Percentiles rank a stretch among this genome's conserved stretches.
phyloP scores from a whole-genome alignment of 1,140 invertebrate species.

The Aphelenchoides fujianensis region DNA sequence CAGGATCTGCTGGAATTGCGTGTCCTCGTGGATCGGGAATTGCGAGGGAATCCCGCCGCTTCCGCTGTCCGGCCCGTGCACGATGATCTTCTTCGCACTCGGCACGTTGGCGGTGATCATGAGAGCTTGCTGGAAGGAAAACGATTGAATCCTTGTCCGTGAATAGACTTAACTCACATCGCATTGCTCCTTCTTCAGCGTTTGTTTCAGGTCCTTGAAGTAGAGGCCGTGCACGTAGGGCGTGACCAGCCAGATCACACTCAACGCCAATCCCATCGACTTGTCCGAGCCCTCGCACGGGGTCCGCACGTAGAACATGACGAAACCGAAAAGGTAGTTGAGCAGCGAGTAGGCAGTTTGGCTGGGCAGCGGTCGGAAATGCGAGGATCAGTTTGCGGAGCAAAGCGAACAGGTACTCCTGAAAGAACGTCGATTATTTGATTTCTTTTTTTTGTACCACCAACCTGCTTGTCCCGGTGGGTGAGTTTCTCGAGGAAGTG shows the following conservation, averaged over 20 bases:
- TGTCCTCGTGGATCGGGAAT: slow-evolving; percentile 97
- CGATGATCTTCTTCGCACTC: slow-evolving; percentile 96
- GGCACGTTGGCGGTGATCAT: slow-evolving; percentile 96
- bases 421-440: slow-evolving; percentile 27
- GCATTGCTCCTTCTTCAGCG: slow-evolving; percentile 95
- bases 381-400: slow-evolving; percentile 86
- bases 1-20: slow-evolving; percentile 90
- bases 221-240: slow-evolving; percentile 94
- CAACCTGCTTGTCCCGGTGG: slow-evolving; percentile 78
- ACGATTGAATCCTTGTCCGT: slow-evolving; percentile 2
- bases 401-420: slow-evolving; percentile 86
- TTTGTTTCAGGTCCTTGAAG: slow-evolving; percentile 99
- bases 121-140: slow-evolving; percentile 72
- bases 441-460: slow-evolving; percentile 37
- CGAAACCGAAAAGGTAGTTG: slow-evolving; percentile 96
- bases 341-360: slow-evolving; percentile 97
- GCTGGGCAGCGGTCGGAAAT: slow-evolving; percentile 84
- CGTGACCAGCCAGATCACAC: slow-evolving; percentile 90
- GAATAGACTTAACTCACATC: slow-evolving; percentile 67
- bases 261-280: slow-evolving; percentile 85
- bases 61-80: slow-evolving; percentile 85
- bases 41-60: slow-evolving; percentile 84
- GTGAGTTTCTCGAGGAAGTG: slow-evolving; percentile 94
- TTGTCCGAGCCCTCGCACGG: slow-evolving; percentile 89
- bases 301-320: slow-evolving; percentile 96